Base-by-base conservation (phyloP, 2,113 vertebrate genomes). In the Anolis carolinensis region DNA sequence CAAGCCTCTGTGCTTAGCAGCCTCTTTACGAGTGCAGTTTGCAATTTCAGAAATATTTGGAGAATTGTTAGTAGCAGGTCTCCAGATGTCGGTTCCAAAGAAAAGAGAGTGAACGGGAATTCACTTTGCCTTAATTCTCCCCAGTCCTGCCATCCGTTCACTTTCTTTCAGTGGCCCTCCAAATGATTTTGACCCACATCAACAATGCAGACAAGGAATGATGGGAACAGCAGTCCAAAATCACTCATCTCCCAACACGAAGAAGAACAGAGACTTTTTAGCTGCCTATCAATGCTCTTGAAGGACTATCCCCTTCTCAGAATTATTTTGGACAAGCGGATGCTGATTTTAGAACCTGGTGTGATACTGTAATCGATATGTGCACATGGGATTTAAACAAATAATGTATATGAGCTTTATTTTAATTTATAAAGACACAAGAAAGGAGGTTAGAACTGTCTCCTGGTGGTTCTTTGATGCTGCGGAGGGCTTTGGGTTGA, bases 351-450 rank as follows among this genome's bases (percentile, higher is more conserved):
- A 8, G 79, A 10, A 71, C 27, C 39, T 78, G 65, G 63, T 20
- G 10, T 3, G 4, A 23, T 65, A 30, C 9, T 50, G 48, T 76
- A 20, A 76, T 50, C 4, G 65, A 18, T 44, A 44, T 74, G 3
- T 32, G 3, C 2, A 23, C 36, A 59, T n/a, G 18, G 34, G 50
- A 36, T 72, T 81, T 5, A 34, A 34, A 72, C n/a, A 71, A 65
- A 79, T 79, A 25, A 55, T 82, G 44, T 55, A n/a, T 25, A 21
- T 14, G 67, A 34, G 21, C 10, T 59, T 71, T 81, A 52, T 81
- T 86, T 86, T 75, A 81, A 86, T 81, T 36, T 52, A 74, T 75
- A 81, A 75, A 81, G 25, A 34, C 9, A 23, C 23, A 20, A n/a
- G 52, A 21, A 81, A 67, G 34, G 32, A 85, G 11, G 25, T 8